phyloP scores from a whole-genome alignment of 2,888 invertebrate species.

The Sisyra nigra region DNA sequence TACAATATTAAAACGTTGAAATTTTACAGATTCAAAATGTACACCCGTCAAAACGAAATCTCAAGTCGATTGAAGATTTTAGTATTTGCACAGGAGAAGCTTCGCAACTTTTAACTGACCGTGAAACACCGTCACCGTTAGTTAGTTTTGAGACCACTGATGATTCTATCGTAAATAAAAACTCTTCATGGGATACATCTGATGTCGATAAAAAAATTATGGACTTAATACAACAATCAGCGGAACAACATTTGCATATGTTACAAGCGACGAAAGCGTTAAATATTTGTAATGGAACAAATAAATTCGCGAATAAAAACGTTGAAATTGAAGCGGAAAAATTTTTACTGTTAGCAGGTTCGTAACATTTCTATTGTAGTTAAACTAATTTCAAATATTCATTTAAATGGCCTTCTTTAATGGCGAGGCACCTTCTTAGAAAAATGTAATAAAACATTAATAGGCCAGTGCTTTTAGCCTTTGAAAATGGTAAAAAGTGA shows the following conservation, averaged over 20 bases:
- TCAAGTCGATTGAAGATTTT: neutral
- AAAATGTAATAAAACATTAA: no score
- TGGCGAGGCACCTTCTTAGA: no score
- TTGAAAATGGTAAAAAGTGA: no score
- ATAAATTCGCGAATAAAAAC: neutral
- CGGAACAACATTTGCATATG: constrained; percentile 2
- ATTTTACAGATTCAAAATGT: neutral
- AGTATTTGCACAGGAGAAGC: constrained; percentile 2
- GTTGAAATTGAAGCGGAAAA: constrained; percentile 1
- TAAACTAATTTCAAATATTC: no score
- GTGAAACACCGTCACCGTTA: neutral
- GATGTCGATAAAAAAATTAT: neutral
- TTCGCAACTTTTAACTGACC: neutral
- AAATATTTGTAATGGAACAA: neutral
- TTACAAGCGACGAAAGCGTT: constrained; percentile 2
- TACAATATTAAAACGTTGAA: neutral
- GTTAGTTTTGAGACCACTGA: neutral
- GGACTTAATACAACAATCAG: constrained; percentile 1
- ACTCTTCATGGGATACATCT: neutral
- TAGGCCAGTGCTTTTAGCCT: no score
- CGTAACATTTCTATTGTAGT: no score
- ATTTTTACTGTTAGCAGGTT: constrained; percentile 2
- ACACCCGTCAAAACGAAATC: neutral
- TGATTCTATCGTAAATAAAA: neutral
- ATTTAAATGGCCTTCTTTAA: no score